These are phyloP conservation scores for Danio aesculapii DNA, from an alignment of 2,797 vertebrate species.

Conservation along the genomic window DNA sequence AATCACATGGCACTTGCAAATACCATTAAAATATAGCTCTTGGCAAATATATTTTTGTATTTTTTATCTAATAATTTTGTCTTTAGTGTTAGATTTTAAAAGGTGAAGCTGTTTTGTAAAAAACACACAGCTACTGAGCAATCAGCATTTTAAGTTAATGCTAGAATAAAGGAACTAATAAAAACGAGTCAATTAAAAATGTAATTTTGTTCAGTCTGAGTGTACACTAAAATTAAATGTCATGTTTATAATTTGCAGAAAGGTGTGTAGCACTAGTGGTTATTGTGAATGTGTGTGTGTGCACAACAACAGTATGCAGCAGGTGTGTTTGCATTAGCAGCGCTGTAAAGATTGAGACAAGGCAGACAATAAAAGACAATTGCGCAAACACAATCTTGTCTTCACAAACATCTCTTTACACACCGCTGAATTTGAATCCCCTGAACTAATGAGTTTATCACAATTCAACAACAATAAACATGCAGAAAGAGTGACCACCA, in stretches of 20 bases:
- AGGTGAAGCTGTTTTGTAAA: too few relatives aligned
- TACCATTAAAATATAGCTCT: too few relatives aligned
- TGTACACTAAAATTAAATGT: background rate
- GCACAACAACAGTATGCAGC: background rate
- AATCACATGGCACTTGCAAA: too few relatives aligned
- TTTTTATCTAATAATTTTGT: too few relatives aligned
- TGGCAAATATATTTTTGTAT: too few relatives aligned
- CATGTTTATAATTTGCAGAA: background rate
- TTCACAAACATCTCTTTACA: slow-evolving; percentile 7
- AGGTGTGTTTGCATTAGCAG: slow-evolving; percentile 39
- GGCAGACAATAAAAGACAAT: slow-evolving; percentile 12
- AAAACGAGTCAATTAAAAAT: too few relatives aligned
- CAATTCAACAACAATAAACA: background rate
- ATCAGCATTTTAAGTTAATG: too few relatives aligned
- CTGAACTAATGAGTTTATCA: slow-evolving; percentile 2
- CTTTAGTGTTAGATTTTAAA: too few relatives aligned
- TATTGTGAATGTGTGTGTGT: background rate
- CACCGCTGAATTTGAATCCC: background rate
- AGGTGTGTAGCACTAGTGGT: background rate
- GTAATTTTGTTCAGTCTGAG: too few relatives aligned
- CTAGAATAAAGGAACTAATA: too few relatives aligned
- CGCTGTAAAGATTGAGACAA: slow-evolving; percentile 30
- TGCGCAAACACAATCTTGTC: slow-evolving; percentile 32
- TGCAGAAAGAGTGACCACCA: background rate
- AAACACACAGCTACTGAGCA: too few relatives aligned